Percentiles rank a stretch among this genome's conserved stretches.
Evolutionary conservation across 2,113 vertebrate genomes (phyloP).

Genomic region (Propithecus coquereli): DNA sequence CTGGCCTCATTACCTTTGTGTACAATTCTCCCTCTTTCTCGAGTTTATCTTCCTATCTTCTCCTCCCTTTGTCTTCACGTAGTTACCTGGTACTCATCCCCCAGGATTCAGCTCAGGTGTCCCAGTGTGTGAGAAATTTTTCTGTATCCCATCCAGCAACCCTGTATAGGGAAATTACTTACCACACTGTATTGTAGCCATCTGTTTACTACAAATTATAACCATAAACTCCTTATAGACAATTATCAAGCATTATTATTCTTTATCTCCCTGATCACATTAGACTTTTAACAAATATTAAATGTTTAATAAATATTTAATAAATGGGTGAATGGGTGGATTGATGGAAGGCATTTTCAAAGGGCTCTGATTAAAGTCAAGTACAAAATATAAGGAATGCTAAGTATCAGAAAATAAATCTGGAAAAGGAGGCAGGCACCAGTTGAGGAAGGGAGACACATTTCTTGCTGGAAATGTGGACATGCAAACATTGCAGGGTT

Average conservation of each 20-base stretch:
- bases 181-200: background rate
- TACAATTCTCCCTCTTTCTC: background rate
- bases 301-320: background rate
- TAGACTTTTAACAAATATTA: background rate
- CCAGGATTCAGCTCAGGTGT: background rate
- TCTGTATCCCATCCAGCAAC: too few species aligned
- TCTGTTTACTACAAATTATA: background rate
- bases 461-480: background rate
- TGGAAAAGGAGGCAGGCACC: background rate
- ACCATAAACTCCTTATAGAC: background rate
- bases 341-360: background rate
- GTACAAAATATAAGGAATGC: rapidly evolving
- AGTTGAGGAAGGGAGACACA: background rate
- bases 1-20: background rate
- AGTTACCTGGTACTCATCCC: background rate
- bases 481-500: background rate
- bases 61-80: background rate
- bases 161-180: background rate
- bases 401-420: background rate
- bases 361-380: background rate
- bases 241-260: background rate
- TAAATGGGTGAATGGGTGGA: background rate
- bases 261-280: background rate
- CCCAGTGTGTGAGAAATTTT: background rate
- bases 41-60: background rate